Conservation (phyloP, 2,888 invertebrate genomes). For the Ichneumoninae sp. region DNA sequence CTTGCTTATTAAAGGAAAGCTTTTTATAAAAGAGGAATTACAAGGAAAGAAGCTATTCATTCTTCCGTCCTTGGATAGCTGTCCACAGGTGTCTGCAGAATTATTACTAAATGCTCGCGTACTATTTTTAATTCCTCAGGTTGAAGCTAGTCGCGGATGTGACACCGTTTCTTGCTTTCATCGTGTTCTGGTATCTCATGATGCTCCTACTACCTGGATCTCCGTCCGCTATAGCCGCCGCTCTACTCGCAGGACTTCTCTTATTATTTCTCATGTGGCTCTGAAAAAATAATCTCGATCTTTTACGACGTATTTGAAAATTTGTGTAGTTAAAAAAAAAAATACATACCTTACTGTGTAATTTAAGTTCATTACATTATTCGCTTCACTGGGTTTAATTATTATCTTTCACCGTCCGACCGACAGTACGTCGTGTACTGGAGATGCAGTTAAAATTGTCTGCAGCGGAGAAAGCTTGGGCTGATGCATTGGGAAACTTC, state of each 20-base stretch:
- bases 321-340: neutral
- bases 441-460: neutral
- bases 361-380: neutral
- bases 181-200: slow-evolving; percentile 61
- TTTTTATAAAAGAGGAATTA: no score
- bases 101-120: neutral
- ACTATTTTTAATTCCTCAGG: slow-evolving; percentile 65
- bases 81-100: neutral
- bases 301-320: neutral
- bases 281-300: slow-evolving; percentile 42
- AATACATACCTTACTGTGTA: neutral
- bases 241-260: slow-evolving; percentile 58
- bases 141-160: slow-evolving; percentile 67
- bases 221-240: slow-evolving; percentile 37
- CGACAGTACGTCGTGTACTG: neutral
- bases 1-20: no score
- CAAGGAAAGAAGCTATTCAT: neutral
- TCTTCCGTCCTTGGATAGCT: slow-evolving; percentile 14
- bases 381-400: neutral
- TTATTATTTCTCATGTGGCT: slow-evolving; percentile 69
- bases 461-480: neutral
- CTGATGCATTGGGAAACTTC: neutral
- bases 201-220: slow-evolving; percentile 54
- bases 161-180: slow-evolving; percentile 69
- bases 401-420: neutral